Evolutionary conservation across 2,113 vertebrate species (phyloP).

Genomic region (Recurvirostra avosetta): DNA sequence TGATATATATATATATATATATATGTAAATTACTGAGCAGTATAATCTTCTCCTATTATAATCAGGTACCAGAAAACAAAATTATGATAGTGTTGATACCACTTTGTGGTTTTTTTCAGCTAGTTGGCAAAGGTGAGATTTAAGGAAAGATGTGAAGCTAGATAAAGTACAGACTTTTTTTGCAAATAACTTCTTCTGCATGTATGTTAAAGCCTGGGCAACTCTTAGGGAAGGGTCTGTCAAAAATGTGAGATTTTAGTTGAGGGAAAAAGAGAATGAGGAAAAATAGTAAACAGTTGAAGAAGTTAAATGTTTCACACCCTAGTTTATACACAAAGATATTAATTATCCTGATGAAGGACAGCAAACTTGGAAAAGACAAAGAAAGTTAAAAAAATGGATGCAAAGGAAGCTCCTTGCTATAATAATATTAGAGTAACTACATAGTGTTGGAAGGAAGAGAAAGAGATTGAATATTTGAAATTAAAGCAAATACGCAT

Average conservation of each 20-base stretch:
- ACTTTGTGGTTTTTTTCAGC: neutral
- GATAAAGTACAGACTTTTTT: neutral
- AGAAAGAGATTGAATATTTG: neutral
- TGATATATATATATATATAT: neutral
- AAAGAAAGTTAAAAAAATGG: neutral
- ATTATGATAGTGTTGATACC: neutral
- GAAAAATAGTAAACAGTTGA: neutral
- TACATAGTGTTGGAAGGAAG: neutral
- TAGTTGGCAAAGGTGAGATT: neutral
- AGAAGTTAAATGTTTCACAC: neutral
- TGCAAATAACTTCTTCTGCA: neutral
- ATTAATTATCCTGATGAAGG: neutral
- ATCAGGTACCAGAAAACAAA: neutral
- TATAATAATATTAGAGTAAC: neutral
- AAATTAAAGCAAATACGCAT: neutral
- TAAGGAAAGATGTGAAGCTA: neutral
- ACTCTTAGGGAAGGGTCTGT: neutral
- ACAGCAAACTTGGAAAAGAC: neutral
- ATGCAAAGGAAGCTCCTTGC: neutral
- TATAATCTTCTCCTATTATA: neutral
- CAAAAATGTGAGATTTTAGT: neutral
- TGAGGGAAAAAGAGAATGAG: neutral
- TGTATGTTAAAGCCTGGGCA: neutral
- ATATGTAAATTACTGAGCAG: neutral
- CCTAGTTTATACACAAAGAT: neutral